Percentiles rank a stretch among this genome's conserved stretches.
Evolutionary conservation across 2,797 vertebrate genomes (phyloP).

Genomic region (Protonibea diacanthus): DNA sequence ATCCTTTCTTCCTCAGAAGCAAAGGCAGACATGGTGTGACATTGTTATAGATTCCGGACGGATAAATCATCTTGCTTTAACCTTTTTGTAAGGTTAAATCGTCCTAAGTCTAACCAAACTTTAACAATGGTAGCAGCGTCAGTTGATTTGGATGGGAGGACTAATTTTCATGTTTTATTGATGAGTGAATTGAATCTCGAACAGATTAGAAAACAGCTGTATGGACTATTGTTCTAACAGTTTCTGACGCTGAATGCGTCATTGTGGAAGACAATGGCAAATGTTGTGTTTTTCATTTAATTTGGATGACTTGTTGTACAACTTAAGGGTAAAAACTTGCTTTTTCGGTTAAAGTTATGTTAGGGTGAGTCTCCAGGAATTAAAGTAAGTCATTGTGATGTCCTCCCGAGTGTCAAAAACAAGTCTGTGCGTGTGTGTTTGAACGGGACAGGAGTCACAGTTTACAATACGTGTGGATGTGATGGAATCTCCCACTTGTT

Average conservation of each 20-base stretch:
- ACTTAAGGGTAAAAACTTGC: background rate
- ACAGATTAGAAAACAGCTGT: background rate
- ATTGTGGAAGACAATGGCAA: background rate
- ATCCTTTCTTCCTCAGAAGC: background rate
- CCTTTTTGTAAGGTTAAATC: background rate
- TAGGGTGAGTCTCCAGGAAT: constrained; percentile 1
- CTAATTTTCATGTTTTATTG: background rate
- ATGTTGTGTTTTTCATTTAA: background rate
- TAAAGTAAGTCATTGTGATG: background rate
- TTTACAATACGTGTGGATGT: constrained; percentile 76
- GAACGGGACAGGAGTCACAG: constrained; percentile 71
- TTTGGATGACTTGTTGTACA: background rate
- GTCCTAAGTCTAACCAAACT: background rate
- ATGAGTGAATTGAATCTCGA: background rate
- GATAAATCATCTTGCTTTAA: background rate
- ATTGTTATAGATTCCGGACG: background rate
- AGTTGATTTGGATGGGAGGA: background rate
- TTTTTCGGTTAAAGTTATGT: background rate
- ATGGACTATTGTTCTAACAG: background rate
- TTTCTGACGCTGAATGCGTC: background rate
- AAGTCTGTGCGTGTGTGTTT: constrained; percentile 49
- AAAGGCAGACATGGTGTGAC: constrained; percentile 1
- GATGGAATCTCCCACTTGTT: constrained; percentile 87
- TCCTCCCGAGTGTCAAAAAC: constrained; percentile 46
- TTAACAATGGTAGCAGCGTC: background rate